Conservation (phyloP, 2,888 invertebrate species). For the Nomada fabriciana region DNA sequence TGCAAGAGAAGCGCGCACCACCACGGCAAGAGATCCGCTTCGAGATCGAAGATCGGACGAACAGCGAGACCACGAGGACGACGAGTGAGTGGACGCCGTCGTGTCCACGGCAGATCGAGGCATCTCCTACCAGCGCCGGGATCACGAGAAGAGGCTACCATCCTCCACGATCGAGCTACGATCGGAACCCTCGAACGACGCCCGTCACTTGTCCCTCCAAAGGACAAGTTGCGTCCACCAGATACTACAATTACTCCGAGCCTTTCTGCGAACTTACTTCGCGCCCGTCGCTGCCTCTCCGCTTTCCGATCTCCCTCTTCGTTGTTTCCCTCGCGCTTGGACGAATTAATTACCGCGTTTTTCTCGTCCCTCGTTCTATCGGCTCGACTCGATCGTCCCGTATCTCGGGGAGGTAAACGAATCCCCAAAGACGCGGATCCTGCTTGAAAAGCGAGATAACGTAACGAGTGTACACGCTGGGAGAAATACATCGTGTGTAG, state of each 20-base stretch:
- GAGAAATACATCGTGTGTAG: neutral
- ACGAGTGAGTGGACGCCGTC: slow-evolving; percentile 31
- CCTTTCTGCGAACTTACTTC: slow-evolving; percentile 79
- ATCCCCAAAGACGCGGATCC: neutral
- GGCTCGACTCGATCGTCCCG: neutral
- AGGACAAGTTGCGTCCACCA: slow-evolving; percentile 79
- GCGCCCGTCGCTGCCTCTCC: slow-evolving; percentile 21
- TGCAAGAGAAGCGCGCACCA: slow-evolving; percentile 37
- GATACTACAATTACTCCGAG: slow-evolving; percentile 83
- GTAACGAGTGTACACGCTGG: neutral
- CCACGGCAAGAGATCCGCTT: slow-evolving; percentile 42
- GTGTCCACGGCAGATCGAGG: slow-evolving; percentile 28
- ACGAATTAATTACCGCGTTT: slow-evolving; percentile 33
- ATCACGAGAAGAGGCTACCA: slow-evolving; percentile 31
- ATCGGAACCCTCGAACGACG: slow-evolving; percentile 53
- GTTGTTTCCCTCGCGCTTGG: too few relatives aligned
- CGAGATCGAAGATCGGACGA: slow-evolving; percentile 63
- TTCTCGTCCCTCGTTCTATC: neutral
- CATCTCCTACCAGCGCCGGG: slow-evolving; percentile 1
- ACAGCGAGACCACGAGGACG: slow-evolving; percentile 33
- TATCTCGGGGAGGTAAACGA: neutral
- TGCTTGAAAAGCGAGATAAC: slow-evolving; percentile 18
- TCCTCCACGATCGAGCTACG: slow-evolving; percentile 56
- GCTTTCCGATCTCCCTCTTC: neutral
- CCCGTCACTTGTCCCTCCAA: slow-evolving; percentile 75